phyloP scores from a whole-genome alignment of 2,797 vertebrate species.

The Scolopax bukidnonensis region DNA sequence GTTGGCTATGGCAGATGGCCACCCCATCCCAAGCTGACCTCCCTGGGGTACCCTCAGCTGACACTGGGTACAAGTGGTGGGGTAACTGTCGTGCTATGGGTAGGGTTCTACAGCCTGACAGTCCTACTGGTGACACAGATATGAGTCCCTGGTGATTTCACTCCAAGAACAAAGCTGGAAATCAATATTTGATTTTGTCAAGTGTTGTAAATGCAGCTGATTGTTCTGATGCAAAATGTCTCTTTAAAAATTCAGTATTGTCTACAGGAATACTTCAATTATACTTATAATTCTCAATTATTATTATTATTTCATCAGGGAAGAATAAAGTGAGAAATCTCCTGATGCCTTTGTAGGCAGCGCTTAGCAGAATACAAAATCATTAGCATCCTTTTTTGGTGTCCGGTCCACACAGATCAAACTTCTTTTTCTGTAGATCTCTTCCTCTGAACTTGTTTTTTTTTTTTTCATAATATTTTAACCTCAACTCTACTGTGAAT shows the following conservation, averaged over 20 bases:
- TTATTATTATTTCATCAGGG: background rate
- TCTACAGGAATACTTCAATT: background rate
- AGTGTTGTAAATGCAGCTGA: background rate
- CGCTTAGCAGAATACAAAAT: background rate
- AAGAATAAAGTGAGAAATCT: background rate
- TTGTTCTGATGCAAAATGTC: background rate
- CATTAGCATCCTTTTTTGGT: background rate
- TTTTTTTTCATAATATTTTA: background rate
- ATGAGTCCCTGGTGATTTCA: background rate
- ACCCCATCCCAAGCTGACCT: background rate
- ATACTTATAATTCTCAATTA: background rate
- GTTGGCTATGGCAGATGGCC: background rate
- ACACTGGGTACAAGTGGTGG: fast-evolving
- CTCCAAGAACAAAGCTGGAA: background rate
- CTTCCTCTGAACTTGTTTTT: background rate
- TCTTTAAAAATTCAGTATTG: background rate
- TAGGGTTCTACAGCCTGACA: background rate
- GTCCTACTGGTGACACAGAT: background rate
- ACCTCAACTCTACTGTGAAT: background rate
- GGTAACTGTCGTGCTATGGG: fast-evolving
- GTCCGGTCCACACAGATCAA: background rate
- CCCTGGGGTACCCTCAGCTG: fast-evolving
- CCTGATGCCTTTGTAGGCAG: background rate
- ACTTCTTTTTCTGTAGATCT: background rate
- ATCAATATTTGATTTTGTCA: background rate